Evolutionary conservation across 2,888 invertebrate genomes (phyloP), one percentile per base, ranked within the genome.

Genomic region (Chloroclysta siterata): DNA sequence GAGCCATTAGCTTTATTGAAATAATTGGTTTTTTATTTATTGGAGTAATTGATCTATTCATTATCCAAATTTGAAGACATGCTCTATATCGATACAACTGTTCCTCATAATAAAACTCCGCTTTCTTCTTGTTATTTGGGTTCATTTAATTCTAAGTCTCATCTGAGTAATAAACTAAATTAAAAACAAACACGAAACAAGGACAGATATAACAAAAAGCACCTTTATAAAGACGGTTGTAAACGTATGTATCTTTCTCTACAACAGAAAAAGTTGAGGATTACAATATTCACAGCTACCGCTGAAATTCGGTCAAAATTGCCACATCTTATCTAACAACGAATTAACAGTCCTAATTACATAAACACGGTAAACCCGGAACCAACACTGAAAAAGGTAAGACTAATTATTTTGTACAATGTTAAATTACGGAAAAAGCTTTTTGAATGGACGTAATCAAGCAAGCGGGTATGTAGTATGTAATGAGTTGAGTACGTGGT

Each of bases 121-220:
- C 22, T 52, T 52, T 22, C 17, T 36, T 55, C 17, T 36, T 46
- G 14, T 39, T 39, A 42, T 42, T 41, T 42, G 36, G 51, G 59
- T 62, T 17, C 15, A 11, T 17, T 11, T 17, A 17, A 46, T 10
- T 58, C 63, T 59, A 63, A 61, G 58, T 63, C 22, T 22, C 65
- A 60, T 44, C 52, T 56, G 33, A 46, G 58, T 56, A 57, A 55
- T 60, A 65, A 54, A 41, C 58, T 28, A 65, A 54, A 69, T 66
- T 63, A 65, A 69, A 66, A 63, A 54, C 62, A 69, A 69, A 70
- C 69, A 67, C 51, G 54, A 64, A 59, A 65, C 65, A 67, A 65
- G 65, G 63, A 59, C 53, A 54, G 55, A 53, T 15, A 15, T 15
- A 15, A 15, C 6, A 15, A 44, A 44, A 44, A 44, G 15, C 15